phyloP scores from a whole-genome alignment of 2,113 vertebrate species.

The Microcebus lehilahytsara region DNA sequence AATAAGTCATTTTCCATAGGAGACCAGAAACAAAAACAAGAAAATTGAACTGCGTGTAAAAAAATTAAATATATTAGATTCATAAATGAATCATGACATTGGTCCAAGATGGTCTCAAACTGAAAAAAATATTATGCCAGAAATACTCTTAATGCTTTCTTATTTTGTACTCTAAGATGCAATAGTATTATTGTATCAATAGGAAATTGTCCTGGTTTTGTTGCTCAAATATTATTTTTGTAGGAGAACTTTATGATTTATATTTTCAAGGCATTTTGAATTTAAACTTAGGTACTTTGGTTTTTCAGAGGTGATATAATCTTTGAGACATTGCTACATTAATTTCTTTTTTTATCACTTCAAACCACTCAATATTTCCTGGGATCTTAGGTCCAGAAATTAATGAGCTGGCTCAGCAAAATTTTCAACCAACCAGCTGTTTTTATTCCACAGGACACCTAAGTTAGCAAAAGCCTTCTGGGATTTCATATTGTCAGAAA shows the following conservation, averaged over 20 bases:
- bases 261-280: neutral
- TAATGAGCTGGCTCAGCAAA: neutral
- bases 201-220: neutral
- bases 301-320: neutral
- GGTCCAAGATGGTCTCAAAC: neutral
- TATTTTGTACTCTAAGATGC: neutral
- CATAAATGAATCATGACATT: neutral
- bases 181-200: neutral
- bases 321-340: neutral
- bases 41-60: neutral
- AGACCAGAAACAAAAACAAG: neutral
- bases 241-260: neutral
- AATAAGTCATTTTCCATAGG: neutral
- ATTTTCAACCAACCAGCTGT: neutral
- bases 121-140: neutral
- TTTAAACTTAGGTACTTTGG: neutral
- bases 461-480: neutral
- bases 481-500: neutral
- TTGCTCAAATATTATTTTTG: neutral
- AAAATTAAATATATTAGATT: neutral
- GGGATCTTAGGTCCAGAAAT: neutral
- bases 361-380: neutral
- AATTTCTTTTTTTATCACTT: neutral
- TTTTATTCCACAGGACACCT: neutral
- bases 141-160: neutral